Base-by-base conservation (phyloP, 23 tunicate genomes). In the Ascidia mentula region DNA sequence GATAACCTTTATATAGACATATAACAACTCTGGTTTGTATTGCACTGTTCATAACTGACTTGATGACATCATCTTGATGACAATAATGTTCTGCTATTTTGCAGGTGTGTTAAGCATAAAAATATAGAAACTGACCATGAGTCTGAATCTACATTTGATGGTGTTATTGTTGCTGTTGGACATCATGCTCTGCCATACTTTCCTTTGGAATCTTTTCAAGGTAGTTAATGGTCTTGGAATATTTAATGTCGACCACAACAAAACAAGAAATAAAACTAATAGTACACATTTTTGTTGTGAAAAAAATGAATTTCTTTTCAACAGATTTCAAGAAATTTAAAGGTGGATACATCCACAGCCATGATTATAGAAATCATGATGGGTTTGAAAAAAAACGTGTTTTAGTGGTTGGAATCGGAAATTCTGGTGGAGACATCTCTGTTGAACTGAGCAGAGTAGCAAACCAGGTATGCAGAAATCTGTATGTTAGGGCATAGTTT, bases 401-500 rank as follows among this genome's bases (percentile, higher is more conserved):
- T 18, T 69, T 89, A 60, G 89, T 89, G 0, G 71, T 89, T 26
- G 95, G 95, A 17, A 53, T 84, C 20, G 95, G 95, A 9, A 89
- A 89, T 53, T 86, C 95, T 6, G 95, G 95, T 0, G 89, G 95
- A 7, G 95, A 89, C 42, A 61, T 89, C 75, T 78, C 95, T 0
- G 95, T 83, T 32, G 95, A 89, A 45, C 37, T 89, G 61, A 87
- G 95, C 31, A 73, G 84, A 15, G 77, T 77, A 31, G 88, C 88
- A 18, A 69, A 69, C 6, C 82, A 84, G 82, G 88, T 84, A 9
- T 9, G 65, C 7, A 53, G 24, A 28, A 53, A n/a, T 6, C n/a
- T n/a, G n/a, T n/a, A n/a, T n/a, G n/a, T n/a, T n/a, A n/a, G n/a
- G n/a, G n/a, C n/a, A n/a, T n/a, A n/a, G n/a, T n/a, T n/a, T n/a